phyloP scores from a whole-genome alignment of 2,888 invertebrate genomes.

The Clostera curtula region DNA sequence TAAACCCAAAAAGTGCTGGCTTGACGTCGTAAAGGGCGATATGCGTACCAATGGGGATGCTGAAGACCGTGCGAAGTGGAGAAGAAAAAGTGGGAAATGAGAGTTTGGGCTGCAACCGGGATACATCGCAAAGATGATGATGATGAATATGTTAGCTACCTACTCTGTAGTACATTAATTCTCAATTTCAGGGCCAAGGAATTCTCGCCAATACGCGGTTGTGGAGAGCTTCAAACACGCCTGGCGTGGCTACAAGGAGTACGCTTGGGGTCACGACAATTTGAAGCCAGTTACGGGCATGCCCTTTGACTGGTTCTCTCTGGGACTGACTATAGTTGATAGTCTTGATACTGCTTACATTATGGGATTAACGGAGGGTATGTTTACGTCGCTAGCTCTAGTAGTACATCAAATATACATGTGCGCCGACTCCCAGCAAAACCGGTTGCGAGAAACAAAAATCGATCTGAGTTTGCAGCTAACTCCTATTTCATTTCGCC shows the following conservation, averaged over 20 bases:
- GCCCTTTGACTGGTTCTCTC: constrained; percentile 94
- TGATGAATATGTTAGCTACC: not conserved
- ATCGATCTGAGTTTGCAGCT: no score
- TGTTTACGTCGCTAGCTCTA: not conserved
- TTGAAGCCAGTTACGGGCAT: constrained; percentile 91
- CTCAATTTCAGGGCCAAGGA: constrained; percentile 79
- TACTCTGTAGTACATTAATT: not conserved
- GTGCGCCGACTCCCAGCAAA: no score
- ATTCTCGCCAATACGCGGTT: constrained; percentile 87
- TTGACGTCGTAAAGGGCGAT: no score
- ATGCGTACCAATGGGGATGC: no score
- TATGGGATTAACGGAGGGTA: constrained; percentile 91
- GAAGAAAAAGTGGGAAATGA: no score
- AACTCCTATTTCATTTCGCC: no score
- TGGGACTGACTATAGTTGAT: constrained; percentile 97
- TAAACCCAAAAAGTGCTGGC: no score
- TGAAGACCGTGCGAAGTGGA: no score
- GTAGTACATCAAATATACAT: no score
- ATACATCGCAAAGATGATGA: no score
- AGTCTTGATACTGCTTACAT: constrained; percentile 96
- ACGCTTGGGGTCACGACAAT: constrained; percentile 98
- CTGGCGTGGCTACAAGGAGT: constrained; percentile 94
- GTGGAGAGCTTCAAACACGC: constrained; percentile 93
- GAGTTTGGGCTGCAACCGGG: no score
- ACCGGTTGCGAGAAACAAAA: no score